Percentiles rank a stretch among this genome's conserved stretches.
Evolutionary conservation across 2,113 vertebrate genomes (phyloP).

Genomic region (Pseudorectes ferrugineus): DNA sequence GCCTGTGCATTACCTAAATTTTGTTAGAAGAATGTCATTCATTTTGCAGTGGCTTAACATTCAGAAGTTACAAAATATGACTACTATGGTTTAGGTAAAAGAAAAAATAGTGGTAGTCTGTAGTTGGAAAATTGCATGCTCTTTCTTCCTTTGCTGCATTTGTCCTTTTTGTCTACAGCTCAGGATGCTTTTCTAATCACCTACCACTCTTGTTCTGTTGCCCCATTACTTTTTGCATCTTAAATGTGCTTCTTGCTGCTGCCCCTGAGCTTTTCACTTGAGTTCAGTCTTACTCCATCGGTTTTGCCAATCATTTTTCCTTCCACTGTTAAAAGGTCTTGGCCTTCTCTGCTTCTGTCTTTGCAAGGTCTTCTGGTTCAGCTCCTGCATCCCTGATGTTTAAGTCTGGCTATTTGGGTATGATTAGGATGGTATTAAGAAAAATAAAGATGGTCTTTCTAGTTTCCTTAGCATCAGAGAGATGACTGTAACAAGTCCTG

Average conservation of each 20-base stretch:
- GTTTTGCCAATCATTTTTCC: not conserved
- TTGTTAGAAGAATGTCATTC: not conserved
- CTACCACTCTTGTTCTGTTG: not conserved
- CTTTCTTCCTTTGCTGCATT: not conserved
- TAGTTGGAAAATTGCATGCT: not conserved
- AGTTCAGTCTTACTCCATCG: not conserved
- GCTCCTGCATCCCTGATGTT: not conserved
- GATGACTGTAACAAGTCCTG: slow-evolving; percentile 8
- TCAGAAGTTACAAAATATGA: not conserved
- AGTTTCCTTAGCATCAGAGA: not conserved
- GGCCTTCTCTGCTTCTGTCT: not conserved
- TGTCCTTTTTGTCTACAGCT: not conserved
- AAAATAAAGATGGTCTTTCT: slow-evolving; percentile 11
- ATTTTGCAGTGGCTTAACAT: not conserved
- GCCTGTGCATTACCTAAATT: not conserved
- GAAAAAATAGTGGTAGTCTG: not conserved
- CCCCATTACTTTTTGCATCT: not conserved
- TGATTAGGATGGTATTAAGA: not conserved
- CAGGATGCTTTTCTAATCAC: not conserved
- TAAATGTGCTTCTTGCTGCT: not conserved
- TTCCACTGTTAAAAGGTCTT: not conserved
- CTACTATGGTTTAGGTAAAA: not conserved
- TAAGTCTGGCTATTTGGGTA: not conserved
- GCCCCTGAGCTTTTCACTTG: not conserved
- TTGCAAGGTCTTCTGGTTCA: not conserved